phyloP scores from a whole-genome alignment of 2,113 vertebrate genomes.

The Dinomys branickii region DNA sequence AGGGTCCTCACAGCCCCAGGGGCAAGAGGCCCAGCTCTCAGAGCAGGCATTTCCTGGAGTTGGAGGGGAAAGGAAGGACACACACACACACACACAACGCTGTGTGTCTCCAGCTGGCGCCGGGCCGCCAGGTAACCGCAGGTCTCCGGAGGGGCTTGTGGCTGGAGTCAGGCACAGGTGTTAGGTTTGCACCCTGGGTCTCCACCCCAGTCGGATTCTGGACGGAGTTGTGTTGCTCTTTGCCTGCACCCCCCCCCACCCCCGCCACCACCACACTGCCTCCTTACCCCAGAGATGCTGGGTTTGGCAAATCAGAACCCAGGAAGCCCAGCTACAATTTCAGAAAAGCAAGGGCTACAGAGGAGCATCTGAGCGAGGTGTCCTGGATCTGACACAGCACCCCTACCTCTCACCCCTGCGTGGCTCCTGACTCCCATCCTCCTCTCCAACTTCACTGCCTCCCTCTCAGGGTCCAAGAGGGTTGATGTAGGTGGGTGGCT shows the following conservation, averaged over 20 bases:
- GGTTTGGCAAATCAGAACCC: background rate
- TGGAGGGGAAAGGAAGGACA: background rate
- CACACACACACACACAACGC: background rate
- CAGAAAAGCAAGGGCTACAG: background rate
- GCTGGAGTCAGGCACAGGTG: background rate
- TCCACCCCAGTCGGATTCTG: background rate
- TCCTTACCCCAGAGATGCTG: too few relatives aligned
- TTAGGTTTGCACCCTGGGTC: background rate
- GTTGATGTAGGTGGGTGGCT: background rate
- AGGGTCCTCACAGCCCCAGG: background rate
- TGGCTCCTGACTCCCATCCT: rapidly evolving
- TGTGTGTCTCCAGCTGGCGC: background rate
- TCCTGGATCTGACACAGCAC: background rate
- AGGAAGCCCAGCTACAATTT: background rate
- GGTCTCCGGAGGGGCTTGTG: background rate
- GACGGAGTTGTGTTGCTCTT: background rate
- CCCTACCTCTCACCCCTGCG: rapidly evolving
- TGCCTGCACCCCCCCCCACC: too few relatives aligned
- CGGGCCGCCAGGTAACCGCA: background rate
- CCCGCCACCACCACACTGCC: too few relatives aligned
- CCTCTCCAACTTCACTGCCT: background rate
- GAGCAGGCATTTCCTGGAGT: background rate
- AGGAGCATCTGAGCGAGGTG: background rate
- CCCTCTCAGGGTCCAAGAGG: background rate
- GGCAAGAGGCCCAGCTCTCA: background rate